A percentile compares a stretch with the other conserved stretches of the same genome.
These are phyloP conservation scores for Apolygus lucorum DNA, from an alignment of 1,140 invertebrate genomes.

Conservation along the genomic window DNA sequence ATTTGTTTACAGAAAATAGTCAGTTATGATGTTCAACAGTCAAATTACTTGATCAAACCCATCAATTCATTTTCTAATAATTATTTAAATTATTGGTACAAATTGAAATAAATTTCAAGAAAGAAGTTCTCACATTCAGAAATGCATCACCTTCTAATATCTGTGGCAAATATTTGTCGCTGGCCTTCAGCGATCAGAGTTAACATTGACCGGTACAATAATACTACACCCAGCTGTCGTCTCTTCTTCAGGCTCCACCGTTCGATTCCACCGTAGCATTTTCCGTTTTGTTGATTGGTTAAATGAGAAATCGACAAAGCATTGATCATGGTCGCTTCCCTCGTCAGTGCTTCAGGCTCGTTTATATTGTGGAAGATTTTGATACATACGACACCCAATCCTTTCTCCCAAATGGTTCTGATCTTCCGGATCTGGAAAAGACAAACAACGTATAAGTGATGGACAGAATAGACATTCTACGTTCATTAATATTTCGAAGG, in stretches of 20 bases:
- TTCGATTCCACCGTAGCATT: constrained; percentile 71
- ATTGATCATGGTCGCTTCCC: constrained; percentile 90
- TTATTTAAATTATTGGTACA: too few relatives aligned
- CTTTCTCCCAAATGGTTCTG: constrained; percentile 74
- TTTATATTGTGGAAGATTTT: constrained; percentile 87
- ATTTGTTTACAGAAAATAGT: too few relatives aligned
- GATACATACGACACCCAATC: constrained; percentile 77
- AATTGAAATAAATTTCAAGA: too few relatives aligned
- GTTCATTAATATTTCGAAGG: too few relatives aligned
- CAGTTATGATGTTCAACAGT: too few relatives aligned
- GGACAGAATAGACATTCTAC: too few relatives aligned
- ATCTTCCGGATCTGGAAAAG: constrained; percentile 48
- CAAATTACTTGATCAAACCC: too few relatives aligned
- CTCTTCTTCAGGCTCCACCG: constrained; percentile 63
- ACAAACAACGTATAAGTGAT: too few relatives aligned
- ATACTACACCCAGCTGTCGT: constrained; percentile 63
- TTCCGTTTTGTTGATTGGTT: constrained; percentile 71
- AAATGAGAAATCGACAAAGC: constrained; percentile 67
- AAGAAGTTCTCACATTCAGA: too few relatives aligned
- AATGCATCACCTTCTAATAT: too few relatives aligned
- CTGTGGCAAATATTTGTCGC: constrained; percentile 58
- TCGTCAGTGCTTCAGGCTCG: constrained; percentile 81
- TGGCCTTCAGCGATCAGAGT: constrained; percentile 84
- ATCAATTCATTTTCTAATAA: too few relatives aligned
- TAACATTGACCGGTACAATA: constrained; percentile 74